Evolutionary conservation across 1,140 invertebrate genomes (phyloP).

Genomic region (Pseudomyrmex pallidus): DNA sequence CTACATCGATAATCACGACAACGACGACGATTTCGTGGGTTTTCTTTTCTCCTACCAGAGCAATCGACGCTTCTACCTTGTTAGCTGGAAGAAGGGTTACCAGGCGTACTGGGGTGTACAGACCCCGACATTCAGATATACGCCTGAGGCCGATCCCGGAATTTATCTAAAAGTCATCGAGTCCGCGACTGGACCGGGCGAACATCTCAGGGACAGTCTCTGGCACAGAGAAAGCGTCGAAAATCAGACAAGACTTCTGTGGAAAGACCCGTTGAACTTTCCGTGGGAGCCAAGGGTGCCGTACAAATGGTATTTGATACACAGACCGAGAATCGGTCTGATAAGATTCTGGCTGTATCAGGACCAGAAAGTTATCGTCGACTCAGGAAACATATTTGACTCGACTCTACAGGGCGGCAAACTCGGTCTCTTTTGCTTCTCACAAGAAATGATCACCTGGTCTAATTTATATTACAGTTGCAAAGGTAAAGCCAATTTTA

Average conservation of each 20-base stretch:
- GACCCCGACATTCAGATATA: conserved; percentile 90
- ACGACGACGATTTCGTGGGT: conserved; percentile 98
- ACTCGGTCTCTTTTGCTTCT: conserved; percentile 98
- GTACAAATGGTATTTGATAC: conserved; percentile 96
- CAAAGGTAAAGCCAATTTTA: conserved; percentile 90
- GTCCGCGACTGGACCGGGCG: conserved; percentile 95
- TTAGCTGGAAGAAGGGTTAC: conserved; percentile 98
- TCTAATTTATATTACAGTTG: conserved; percentile 97
- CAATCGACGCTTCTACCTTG: conserved; percentile 96
- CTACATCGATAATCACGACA: conserved; percentile 93
- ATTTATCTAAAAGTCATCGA: conserved; percentile 97
- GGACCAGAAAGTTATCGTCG: conserved; percentile 91
- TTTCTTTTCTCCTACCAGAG: conserved; percentile 98
- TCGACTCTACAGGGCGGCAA: conserved; percentile 94
- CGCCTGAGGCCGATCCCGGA: conserved; percentile 95
- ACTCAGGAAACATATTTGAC: conserved; percentile 97
- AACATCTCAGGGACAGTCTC: conserved; percentile 94
- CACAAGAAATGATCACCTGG: conserved; percentile 99
- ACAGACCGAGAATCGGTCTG: conserved; percentile 95
- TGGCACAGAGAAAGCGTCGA: conserved; percentile 97
- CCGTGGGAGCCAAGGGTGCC: conserved; percentile 97
- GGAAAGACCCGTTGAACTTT: conserved; percentile 95
- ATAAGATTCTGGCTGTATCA: conserved; percentile 96
- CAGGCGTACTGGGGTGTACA: conserved; percentile 97
- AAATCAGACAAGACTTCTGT: conserved; percentile 95